phyloP scores from a whole-genome alignment of 2,888 invertebrate species.

The Drosophila rubida region DNA sequence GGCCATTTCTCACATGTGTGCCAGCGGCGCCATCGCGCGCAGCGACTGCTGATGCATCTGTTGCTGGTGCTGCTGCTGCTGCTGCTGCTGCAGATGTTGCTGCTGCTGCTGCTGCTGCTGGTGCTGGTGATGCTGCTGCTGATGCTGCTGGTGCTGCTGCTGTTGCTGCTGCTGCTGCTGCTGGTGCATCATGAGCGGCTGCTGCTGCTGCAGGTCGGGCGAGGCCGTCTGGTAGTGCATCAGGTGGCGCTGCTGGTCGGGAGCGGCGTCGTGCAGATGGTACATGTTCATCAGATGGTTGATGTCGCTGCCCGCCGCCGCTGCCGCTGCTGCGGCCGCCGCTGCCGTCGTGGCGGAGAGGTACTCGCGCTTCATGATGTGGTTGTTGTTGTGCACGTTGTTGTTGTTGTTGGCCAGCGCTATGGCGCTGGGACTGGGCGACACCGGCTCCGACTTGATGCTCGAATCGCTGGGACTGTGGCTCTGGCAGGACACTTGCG shows the following conservation, averaged over 20 bases:
- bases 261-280: conserved; percentile 88
- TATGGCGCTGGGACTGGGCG: conserved; percentile 88
- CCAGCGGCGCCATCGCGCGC: conserved; percentile 85
- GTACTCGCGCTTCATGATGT: conserved; percentile 90
- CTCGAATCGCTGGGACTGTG: conserved; percentile 95
- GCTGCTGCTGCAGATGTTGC: conserved; percentile 68
- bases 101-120: conserved; percentile 76
- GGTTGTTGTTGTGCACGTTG: conserved; percentile 80
- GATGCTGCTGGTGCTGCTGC: conserved; percentile 82
- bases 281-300: conserved; percentile 89
- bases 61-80: conserved; percentile 83
- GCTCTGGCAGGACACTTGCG: conserved; percentile 88
- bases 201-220: conserved; percentile 84
- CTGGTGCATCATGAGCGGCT: no score
- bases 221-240: conserved; percentile 85
- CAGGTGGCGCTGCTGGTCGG: conserved; percentile 85
- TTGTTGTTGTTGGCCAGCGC: conserved; percentile 83
- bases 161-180: conserved; percentile 51
- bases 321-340: conserved; percentile 82
- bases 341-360: conserved; percentile 81
- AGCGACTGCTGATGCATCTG: conserved; percentile 84
- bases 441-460: conserved; percentile 95
- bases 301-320: conserved; percentile 86
- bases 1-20: conserved; percentile 86
- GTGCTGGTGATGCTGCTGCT: conserved; percentile 58